Evolutionary conservation across 2,888 invertebrate species (phyloP), one percentile per base, ranked within the genome.

Genomic region (Melikaiella ostensackeni): DNA sequence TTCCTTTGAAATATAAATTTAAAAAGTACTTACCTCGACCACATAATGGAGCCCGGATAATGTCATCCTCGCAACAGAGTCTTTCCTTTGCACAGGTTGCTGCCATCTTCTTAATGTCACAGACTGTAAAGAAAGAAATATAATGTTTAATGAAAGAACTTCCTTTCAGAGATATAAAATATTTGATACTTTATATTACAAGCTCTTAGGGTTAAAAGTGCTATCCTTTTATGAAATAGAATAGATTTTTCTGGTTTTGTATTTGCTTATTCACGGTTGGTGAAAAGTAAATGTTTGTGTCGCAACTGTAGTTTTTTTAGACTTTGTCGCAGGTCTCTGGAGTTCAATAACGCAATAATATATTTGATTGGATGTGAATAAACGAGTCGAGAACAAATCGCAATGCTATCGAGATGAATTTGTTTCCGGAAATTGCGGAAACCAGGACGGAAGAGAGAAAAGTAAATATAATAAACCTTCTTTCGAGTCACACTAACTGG

Each of bases 1-100:
- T 46, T 70, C n/a, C 27, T 30, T 27, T 27, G 30, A 50, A 30
- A 70, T 27, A 70, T 46, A 46, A 70, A 59, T 38, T 70, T 11
- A 70, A 70, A 70, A 70, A 70, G 46, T 30, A 93, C 94, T 94
- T 90, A 97, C 97, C 92, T 95, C 95, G 86, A 96, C 95, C 90
- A 96, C 95, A 92, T 95, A 96, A 87, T 96, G 95, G 77, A 97
- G 92, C 80, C 96, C 96, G 85, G 95, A 95, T 91, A 96, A 94
- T 33, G 97, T 96, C 94, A 97, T 96, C 87, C 95, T 93, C 59
- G 96, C 95, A 46, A 97, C 97, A 80, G 97, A 96, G 87, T 97
- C 96, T 93, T 96, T 96, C 89, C 95, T 94, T 57, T 93, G 90
- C 11, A 93, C 91, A 3, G 92, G 88, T 87, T 89, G 89, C 75